phyloP scores from a whole-genome alignment of 2,888 invertebrate species.

The Ophion costatus region DNA sequence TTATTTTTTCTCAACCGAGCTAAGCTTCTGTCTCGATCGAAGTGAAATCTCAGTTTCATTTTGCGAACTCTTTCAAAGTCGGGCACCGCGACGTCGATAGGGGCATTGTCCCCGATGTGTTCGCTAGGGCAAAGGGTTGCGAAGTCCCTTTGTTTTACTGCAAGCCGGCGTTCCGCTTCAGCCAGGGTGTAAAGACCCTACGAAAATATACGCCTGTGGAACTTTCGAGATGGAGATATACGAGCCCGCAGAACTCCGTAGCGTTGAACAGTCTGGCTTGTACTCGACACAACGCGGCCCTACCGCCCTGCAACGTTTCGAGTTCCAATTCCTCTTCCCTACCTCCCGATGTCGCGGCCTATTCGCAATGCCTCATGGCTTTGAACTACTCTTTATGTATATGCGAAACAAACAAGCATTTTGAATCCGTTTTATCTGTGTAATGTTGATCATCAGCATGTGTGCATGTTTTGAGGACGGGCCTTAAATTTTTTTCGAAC shows the following conservation, averaged over 20 bases:
- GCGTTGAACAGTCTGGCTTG: constrained; percentile 10
- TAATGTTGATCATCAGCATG: too few species aligned
- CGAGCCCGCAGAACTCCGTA: constrained; percentile 5
- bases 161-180: constrained; percentile 57
- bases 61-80: constrained; percentile 4
- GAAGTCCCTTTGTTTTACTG: constrained; percentile 62
- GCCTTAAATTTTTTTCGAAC: too few species aligned
- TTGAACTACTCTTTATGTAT: constrained; percentile 7
- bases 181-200: constrained; percentile 37
- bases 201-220: constrained; percentile 32
- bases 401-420: background rate
- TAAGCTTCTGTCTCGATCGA: background rate
- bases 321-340: constrained; percentile 17
- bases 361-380: constrained; percentile 36
- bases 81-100: constrained; percentile 36
- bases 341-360: constrained; percentile 21
- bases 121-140: constrained; percentile 54
- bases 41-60: background rate
- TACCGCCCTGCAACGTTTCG: constrained; percentile 43
- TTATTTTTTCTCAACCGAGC: too few species aligned
- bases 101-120: constrained; percentile 38
- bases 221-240: constrained; percentile 32
- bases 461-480: too few species aligned
- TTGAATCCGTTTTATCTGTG: too few species aligned
- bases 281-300: constrained; percentile 49